Evolutionary conservation across 1,140 invertebrate genomes (phyloP).

Genomic region (Campoletis sonorensis): DNA sequence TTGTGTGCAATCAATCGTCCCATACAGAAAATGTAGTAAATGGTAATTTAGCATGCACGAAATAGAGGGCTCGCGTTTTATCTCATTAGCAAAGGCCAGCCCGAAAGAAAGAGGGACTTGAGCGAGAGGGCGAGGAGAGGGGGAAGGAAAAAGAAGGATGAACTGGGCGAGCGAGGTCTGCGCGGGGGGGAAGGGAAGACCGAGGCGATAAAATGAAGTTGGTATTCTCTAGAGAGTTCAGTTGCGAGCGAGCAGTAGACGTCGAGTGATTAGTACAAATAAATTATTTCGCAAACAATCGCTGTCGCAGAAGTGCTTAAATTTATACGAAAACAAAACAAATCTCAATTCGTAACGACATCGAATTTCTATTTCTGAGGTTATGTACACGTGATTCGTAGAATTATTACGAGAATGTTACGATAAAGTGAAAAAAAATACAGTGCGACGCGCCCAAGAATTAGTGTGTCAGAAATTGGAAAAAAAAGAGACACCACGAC

Average conservation of each 20-base stretch:
- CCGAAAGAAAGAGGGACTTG: constrained; percentile 34
- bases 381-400: neutral
- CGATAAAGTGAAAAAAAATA: constrained; percentile 30
- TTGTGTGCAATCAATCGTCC: neutral
- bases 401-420: neutral
- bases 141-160: constrained; percentile 52
- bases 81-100: too few species aligned
- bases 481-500: neutral
- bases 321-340: neutral
- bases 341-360: neutral
- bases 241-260: constrained; percentile 31
- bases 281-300: neutral
- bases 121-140: constrained; percentile 36
- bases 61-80: too few species aligned
- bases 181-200: constrained; percentile 6
- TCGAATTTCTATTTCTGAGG: neutral
- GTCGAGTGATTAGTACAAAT: neutral
- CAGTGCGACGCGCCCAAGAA: constrained; percentile 34
- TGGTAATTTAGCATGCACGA: neutral
- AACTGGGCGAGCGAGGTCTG: neutral
- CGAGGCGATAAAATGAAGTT: constrained; percentile 55
- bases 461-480: constrained; percentile 3
- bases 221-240: constrained; percentile 47
- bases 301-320: neutral
- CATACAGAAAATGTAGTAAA: neutral